Conservation (phyloP, 2,888 invertebrate species). For the Cyaniris semiargus region DNA sequence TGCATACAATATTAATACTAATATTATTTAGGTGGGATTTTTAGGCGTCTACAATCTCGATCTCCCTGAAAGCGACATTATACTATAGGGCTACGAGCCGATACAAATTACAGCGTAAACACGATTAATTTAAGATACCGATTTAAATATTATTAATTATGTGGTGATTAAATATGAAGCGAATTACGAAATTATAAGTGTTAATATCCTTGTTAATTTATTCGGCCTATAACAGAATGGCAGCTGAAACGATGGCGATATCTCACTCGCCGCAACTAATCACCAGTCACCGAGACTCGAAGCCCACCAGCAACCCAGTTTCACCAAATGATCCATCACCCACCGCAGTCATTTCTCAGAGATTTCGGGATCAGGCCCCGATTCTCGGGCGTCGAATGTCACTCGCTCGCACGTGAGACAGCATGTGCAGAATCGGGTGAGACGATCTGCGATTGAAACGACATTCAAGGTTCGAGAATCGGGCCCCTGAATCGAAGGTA, state of each 20-base stretch:
- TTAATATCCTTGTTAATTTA: constrained; percentile 31
- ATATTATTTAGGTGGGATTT: not conserved
- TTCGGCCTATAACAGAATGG: constrained; percentile 37
- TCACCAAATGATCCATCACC: constrained; percentile 79
- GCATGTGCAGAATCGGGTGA: not conserved
- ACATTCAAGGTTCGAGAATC: not conserved
- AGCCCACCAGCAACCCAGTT: constrained; percentile 51
- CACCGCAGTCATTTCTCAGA: constrained; percentile 74
- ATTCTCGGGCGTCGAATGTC: not conserved
- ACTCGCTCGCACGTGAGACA: too few relatives aligned
- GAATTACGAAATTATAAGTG: constrained; percentile 21
- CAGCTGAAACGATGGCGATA: constrained; percentile 56
- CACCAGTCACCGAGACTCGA: constrained; percentile 64
- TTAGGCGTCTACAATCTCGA: not conserved
- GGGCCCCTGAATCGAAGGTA: constrained; percentile 57
- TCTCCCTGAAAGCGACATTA: not conserved
- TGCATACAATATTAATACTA: too few relatives aligned
- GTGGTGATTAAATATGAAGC: not conserved
- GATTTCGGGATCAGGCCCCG: constrained; percentile 58
- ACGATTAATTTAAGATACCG: not conserved
- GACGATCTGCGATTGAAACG: not conserved
- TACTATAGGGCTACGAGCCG: not conserved
- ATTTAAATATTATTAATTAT: constrained; percentile 1
- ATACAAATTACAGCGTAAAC: not conserved
- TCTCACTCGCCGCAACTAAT: constrained; percentile 68